Percentiles rank a stretch among this genome's conserved stretches.
phyloP scores from a whole-genome alignment of 2,797 vertebrate species.

The Ficedula albicollis region DNA sequence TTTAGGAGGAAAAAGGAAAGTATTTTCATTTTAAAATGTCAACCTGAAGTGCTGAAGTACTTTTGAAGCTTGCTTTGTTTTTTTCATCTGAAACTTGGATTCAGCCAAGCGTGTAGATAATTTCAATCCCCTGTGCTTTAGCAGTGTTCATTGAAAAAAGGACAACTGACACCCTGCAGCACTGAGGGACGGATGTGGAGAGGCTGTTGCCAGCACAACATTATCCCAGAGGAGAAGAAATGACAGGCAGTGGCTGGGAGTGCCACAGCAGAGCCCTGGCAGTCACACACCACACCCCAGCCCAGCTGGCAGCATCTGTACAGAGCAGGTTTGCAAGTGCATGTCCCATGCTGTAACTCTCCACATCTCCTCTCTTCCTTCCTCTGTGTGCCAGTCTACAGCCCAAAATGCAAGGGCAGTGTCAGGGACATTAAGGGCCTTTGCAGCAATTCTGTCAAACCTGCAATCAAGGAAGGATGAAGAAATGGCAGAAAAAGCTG shows the following conservation, averaged over 20 bases:
- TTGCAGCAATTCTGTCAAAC: neutral
- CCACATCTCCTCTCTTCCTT: neutral
- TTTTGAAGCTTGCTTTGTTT: neutral
- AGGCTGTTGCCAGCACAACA: neutral
- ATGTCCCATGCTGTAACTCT: fast-evolving
- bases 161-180: neutral
- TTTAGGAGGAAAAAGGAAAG: neutral
- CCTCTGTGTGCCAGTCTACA: neutral
- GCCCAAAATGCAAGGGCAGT: neutral
- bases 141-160: neutral
- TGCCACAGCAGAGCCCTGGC: neutral
- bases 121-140: neutral
- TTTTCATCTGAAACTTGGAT: neutral
- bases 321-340: neutral
- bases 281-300: neutral
- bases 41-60: neutral
- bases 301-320: neutral
- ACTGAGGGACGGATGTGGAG: neutral
- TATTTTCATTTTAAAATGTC: neutral
- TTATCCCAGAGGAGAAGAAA: neutral
- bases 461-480: neutral
- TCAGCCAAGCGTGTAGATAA: neutral
- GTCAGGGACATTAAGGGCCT: neutral
- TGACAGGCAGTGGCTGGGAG: neutral
- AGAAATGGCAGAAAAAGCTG: neutral